Evolutionary conservation across 2,113 vertebrate genomes (phyloP).

Genomic region (Glaucidium brasilianum): DNA sequence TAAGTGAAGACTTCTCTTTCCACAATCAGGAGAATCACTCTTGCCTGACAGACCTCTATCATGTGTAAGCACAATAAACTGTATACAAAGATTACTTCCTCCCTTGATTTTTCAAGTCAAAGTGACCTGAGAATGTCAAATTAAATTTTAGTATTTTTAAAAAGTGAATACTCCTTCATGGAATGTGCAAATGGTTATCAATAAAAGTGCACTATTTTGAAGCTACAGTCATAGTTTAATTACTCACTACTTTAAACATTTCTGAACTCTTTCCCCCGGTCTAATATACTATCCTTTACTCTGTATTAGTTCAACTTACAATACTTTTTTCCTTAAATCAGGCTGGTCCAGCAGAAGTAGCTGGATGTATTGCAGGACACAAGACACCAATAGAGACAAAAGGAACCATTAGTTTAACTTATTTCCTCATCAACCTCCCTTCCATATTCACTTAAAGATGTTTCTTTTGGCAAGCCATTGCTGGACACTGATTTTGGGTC

Average conservation of each 20-base stretch:
- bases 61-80: background rate
- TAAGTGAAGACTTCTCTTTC: background rate
- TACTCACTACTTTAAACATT: background rate
- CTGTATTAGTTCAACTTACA: background rate
- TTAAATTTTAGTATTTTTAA: background rate
- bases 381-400: background rate
- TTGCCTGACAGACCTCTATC: background rate
- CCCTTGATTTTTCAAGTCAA: background rate
- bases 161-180: background rate
- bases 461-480: background rate
- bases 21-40: background rate
- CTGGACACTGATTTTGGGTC: background rate
- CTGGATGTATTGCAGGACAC: background rate
- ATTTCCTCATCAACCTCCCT: background rate
- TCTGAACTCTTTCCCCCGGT: background rate
- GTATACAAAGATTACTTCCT: background rate
- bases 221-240: too few species aligned
- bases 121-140: background rate
- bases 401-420: background rate
- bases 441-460: background rate
- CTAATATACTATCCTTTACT: background rate
- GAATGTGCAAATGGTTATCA: background rate
- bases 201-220: too few species aligned
- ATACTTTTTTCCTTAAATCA: background rate
- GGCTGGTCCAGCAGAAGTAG: background rate